Percentiles rank a stretch among this genome's conserved stretches.
phyloP scores from a whole-genome alignment of 2,113 vertebrate species.

The Sterrhoptilus dennistouni region DNA sequence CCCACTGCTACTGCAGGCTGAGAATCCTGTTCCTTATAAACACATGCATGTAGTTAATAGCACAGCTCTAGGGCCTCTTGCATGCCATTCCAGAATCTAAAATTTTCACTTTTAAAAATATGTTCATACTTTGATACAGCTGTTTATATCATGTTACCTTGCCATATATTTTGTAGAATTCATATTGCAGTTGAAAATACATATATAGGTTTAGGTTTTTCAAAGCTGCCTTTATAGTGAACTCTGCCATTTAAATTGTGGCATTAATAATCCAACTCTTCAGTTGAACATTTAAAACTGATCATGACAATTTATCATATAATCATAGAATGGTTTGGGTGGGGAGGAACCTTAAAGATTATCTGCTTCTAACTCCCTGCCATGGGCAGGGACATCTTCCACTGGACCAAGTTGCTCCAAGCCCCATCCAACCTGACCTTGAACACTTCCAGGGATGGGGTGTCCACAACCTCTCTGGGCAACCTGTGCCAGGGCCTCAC shows the following conservation, averaged over 20 bases:
- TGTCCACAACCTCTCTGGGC: too few species aligned
- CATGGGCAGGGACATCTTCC: too few species aligned
- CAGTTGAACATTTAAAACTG: background rate
- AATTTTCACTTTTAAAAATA: background rate
- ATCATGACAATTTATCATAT: background rate
- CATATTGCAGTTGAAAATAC: background rate
- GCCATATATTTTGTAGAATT: conserved; percentile 9
- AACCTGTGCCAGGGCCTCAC: too few species aligned
- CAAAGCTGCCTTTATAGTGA: background rate
- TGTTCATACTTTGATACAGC: background rate
- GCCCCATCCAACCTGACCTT: too few species aligned
- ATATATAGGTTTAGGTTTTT: background rate
- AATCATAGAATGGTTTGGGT: background rate
- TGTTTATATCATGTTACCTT: background rate
- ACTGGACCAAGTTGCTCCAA: background rate
- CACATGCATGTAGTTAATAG: background rate
- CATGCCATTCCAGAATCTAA: background rate
- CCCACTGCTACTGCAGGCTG: background rate
- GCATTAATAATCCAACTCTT: background rate
- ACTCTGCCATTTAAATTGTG: background rate
- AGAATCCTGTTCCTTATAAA: background rate
- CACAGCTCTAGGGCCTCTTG: background rate
- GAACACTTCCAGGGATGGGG: too few species aligned
- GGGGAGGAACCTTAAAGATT: too few species aligned
- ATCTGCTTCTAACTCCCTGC: too few species aligned